phyloP scores from a whole-genome alignment of 2,888 invertebrate genomes.

The Plebejus melissa region DNA sequence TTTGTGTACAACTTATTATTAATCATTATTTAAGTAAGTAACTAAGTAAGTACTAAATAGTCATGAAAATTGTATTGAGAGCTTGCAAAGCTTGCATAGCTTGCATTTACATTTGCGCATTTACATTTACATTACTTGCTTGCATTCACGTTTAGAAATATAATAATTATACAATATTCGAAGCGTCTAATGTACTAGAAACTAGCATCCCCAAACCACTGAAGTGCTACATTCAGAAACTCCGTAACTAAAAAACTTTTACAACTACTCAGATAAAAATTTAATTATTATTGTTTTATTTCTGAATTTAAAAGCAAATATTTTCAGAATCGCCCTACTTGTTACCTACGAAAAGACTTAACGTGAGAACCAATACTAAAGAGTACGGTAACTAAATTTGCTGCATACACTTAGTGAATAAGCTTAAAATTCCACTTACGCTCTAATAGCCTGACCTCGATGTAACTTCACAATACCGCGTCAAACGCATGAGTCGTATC shows the following conservation, averaged over 20 bases:
- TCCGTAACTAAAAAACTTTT: too few relatives aligned
- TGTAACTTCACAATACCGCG: constrained; percentile 57
- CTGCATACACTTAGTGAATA: constrained; percentile 30
- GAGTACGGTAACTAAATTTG: not conserved
- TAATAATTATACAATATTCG: too few relatives aligned
- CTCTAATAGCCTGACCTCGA: constrained; percentile 51
- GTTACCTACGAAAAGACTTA: not conserved
- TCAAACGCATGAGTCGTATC: constrained; percentile 61
- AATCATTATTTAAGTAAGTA: not conserved
- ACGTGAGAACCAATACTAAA: not conserved
- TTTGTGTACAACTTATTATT: not conserved
- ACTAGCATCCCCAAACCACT: too few relatives aligned
- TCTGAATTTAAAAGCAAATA: not conserved
- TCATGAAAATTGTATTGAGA: too few relatives aligned
- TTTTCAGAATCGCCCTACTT: not conserved
- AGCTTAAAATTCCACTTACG: constrained; percentile 28
- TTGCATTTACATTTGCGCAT: too few relatives aligned
- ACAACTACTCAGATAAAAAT: not conserved
- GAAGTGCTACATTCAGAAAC: too few relatives aligned
- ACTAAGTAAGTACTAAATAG: too few relatives aligned
- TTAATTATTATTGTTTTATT: not conserved
- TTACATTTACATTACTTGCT: too few relatives aligned
- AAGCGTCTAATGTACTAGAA: too few relatives aligned
- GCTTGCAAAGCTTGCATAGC: too few relatives aligned
- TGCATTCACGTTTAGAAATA: too few relatives aligned